Percentiles rank a stretch among this genome's conserved stretches.
Evolutionary conservation across 2,797 vertebrate genomes (phyloP).

Genomic region (Typhlichthys subterraneus): DNA sequence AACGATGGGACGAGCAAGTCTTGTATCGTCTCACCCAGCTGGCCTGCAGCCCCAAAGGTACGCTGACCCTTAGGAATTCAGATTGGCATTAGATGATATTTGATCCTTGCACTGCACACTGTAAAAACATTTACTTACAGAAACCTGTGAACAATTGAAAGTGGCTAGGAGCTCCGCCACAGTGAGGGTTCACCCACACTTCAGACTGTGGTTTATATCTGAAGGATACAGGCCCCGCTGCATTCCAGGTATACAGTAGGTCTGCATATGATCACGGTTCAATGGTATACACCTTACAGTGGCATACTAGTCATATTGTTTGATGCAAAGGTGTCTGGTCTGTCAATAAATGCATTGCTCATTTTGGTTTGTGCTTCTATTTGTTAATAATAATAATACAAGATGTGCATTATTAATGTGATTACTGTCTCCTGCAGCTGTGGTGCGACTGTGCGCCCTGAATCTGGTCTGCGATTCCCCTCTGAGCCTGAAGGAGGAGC

Average conservation of each 20-base stretch:
- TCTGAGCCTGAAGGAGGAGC: constrained; percentile 67
- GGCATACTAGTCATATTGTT: too few relatives aligned
- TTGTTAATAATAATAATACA: too few relatives aligned
- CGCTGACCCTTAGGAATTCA: neutral
- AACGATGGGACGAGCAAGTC: constrained; percentile 75
- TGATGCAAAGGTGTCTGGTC: too few relatives aligned
- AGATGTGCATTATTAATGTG: too few relatives aligned
- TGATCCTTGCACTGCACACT: neutral
- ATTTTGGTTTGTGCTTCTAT: too few relatives aligned
- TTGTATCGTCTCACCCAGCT: constrained; percentile 54
- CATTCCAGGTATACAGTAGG: constrained; percentile 77
- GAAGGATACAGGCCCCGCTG: constrained; percentile 52
- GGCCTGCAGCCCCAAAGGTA: constrained; percentile 55
- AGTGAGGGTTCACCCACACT: constrained; percentile 61
- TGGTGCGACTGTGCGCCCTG: constrained; percentile 55
- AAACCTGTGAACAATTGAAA: neutral
- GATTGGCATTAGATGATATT: neutral
- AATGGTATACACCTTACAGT: too few relatives aligned
- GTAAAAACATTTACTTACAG: neutral
- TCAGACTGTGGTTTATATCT: constrained; percentile 83
- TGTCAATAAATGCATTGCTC: too few relatives aligned
- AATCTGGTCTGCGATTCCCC: constrained; percentile 75
- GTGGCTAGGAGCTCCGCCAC: neutral
- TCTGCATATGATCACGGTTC: neutral
- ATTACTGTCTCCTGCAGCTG: constrained; percentile 45